phyloP scores from a whole-genome alignment of 2,888 invertebrate species.

The Lampropteryx suffumata region DNA sequence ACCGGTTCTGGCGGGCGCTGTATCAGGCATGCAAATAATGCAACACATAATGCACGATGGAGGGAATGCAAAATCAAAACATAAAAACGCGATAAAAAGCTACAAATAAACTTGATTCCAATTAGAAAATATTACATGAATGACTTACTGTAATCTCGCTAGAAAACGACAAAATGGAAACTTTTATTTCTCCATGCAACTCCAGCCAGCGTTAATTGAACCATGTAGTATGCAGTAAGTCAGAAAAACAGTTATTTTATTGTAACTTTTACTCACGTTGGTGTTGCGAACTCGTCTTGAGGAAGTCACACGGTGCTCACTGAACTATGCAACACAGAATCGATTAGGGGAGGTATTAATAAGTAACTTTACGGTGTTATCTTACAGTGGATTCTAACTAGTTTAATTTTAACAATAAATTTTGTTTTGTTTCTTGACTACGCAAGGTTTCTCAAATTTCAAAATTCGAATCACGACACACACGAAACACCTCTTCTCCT shows the following conservation, averaged over 20 bases:
- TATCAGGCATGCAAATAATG: conserved; percentile 14
- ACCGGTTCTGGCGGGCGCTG: conserved; percentile 27
- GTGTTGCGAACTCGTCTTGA: conserved; percentile 49
- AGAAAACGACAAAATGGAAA: conserved; percentile 33
- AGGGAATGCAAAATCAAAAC: conserved; percentile 43
- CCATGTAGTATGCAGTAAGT: conserved; percentile 25
- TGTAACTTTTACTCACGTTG: conserved; percentile 73
- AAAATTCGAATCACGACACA: conserved; percentile 67
- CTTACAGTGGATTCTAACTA: background rate
- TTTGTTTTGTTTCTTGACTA: conserved; percentile 1
- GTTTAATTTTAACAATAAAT: no score
- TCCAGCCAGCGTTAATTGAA: conserved; percentile 40
- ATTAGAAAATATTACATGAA: no score
- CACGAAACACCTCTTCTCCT: no score
- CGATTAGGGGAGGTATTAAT: conserved; percentile 31
- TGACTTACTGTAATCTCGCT: conserved; percentile 47
- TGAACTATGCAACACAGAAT: conserved; percentile 61
- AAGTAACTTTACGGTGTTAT: conserved; percentile 10
- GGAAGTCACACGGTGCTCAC: conserved; percentile 61
- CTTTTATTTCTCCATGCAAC: conserved; percentile 21
- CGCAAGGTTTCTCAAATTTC: conserved; percentile 37
- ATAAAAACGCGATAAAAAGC: conserved; percentile 17
- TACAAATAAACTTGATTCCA: conserved; percentile 32
- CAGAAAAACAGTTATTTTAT: conserved; percentile 62
- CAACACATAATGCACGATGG: conserved; percentile 34